Conservation (phyloP, 2,113 vertebrate species). For the Ciconia stormi region DNA sequence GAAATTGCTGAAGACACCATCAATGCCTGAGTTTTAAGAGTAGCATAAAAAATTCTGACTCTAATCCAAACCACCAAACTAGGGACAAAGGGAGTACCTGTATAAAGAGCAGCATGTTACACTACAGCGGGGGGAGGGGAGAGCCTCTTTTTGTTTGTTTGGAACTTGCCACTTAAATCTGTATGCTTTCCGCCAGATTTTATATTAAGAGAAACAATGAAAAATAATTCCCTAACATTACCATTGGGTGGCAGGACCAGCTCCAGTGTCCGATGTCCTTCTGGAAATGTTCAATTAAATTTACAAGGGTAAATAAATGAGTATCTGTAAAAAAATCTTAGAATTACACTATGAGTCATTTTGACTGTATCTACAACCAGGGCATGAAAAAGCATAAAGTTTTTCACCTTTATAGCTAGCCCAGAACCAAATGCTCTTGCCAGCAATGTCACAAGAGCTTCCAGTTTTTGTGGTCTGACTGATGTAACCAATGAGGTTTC, state of each 20-base stretch:
- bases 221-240: not conserved
- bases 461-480: not conserved
- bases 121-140: fast-evolving
- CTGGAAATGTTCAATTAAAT: not conserved
- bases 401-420: not conserved
- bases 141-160: not conserved
- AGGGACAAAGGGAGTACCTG: not conserved
- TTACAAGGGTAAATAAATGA: not conserved
- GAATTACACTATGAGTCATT: not conserved
- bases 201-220: not conserved
- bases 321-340: not conserved
- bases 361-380: not conserved
- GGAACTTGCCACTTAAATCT: not conserved
- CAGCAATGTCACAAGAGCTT: not conserved
- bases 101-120: not conserved
- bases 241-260: not conserved
- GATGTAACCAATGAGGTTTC: not conserved
- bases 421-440: not conserved
- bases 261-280: not conserved
- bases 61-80: not conserved
- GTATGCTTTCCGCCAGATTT: not conserved
- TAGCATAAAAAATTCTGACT: not conserved
- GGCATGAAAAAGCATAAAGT: not conserved
- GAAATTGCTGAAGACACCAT: not conserved
- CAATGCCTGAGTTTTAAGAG: not conserved